phyloP scores from a whole-genome alignment of 2,888 invertebrate genomes.

The Adelognathus sp. region DNA sequence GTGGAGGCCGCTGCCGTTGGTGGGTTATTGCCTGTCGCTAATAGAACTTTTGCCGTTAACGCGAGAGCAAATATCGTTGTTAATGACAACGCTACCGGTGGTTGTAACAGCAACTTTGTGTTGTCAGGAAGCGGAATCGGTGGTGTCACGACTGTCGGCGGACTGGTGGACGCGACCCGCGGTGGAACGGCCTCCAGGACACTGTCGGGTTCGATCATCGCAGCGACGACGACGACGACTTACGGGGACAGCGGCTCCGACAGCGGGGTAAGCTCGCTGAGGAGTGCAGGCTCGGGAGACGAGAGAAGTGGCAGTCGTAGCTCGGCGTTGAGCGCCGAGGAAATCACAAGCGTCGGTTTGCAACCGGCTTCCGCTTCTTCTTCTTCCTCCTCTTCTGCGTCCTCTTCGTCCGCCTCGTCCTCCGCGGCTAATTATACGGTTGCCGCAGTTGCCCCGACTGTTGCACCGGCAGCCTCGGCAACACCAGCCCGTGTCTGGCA shows the following conservation, averaged over 20 bases:
- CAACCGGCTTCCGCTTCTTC: constrained; percentile 74
- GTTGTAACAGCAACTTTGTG: constrained; percentile 72
- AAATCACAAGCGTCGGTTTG: constrained; percentile 83
- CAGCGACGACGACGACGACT: constrained; percentile 75
- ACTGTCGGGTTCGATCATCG: constrained; percentile 26
- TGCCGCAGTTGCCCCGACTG: constrained; percentile 81
- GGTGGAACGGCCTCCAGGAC: constrained; percentile 15
- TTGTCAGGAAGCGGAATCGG: constrained; percentile 83
- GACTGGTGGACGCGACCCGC: background rate
- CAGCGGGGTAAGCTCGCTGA: constrained; percentile 89
- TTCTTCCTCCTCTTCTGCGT: constrained; percentile 39
- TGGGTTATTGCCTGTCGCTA: constrained; percentile 53
- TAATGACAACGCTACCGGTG: constrained; percentile 79
- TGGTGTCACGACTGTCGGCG: constrained; percentile 64
- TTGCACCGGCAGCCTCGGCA: constrained; percentile 77
- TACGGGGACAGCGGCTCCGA: constrained; percentile 84
- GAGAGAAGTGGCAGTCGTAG: constrained; percentile 89
- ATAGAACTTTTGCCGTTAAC: constrained; percentile 66
- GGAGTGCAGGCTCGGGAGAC: constrained; percentile 87
- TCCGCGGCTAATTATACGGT: constrained; percentile 30
- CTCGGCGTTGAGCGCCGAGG: constrained; percentile 90
- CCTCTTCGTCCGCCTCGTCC: constrained; percentile 37
- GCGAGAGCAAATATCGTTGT: constrained; percentile 81
- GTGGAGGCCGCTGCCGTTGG: constrained; percentile 77
- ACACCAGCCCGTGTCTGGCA: constrained; percentile 81